Evolutionary conservation across 1,140 invertebrate genomes (phyloP).

Genomic region (Amphibalanus amphitrite): DNA sequence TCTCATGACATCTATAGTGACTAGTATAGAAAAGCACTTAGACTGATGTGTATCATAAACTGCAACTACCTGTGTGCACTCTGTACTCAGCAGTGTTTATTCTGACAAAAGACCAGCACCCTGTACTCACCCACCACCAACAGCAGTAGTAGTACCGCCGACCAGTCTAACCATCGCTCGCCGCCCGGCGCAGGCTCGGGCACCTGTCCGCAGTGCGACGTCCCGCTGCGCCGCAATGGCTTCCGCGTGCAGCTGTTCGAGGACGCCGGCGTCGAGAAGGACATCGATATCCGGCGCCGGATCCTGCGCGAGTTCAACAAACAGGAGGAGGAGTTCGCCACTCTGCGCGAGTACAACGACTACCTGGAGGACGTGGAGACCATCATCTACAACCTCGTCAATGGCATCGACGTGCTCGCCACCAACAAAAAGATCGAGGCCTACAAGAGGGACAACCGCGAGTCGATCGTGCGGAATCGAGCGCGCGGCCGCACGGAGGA

Average conservation of each 20-base stretch:
- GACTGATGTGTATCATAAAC: too few relatives aligned
- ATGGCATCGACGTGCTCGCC: conserved; percentile 74
- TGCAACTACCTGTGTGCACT: too few relatives aligned
- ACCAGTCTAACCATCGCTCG: too few relatives aligned
- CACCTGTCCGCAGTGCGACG: conserved; percentile 76
- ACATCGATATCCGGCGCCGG: conserved; percentile 77
- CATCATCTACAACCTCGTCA: conserved; percentile 77
- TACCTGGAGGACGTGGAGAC: conserved; percentile 79
- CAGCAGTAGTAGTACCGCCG: too few relatives aligned
- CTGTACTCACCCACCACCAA: too few relatives aligned
- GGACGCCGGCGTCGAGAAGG: conserved; percentile 89
- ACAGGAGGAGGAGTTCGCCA: conserved; percentile 71
- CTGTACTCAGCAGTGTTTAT: too few relatives aligned
- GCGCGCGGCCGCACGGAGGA: not conserved
- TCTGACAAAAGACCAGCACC: too few relatives aligned
- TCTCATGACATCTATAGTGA: too few relatives aligned
- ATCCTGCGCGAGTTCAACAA: conserved; percentile 82
- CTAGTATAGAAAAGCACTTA: too few relatives aligned
- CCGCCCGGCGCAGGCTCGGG: conserved; percentile 61
- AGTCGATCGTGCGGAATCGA: conserved; percentile 65
- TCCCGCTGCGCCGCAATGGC: conserved; percentile 66
- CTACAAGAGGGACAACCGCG: conserved; percentile 85
- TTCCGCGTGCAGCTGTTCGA: conserved; percentile 92
- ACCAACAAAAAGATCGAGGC: conserved; percentile 84
- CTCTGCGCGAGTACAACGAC: conserved; percentile 70